Conservation (phyloP, 2,888 invertebrate genomes). For the Heliconius erato region DNA sequence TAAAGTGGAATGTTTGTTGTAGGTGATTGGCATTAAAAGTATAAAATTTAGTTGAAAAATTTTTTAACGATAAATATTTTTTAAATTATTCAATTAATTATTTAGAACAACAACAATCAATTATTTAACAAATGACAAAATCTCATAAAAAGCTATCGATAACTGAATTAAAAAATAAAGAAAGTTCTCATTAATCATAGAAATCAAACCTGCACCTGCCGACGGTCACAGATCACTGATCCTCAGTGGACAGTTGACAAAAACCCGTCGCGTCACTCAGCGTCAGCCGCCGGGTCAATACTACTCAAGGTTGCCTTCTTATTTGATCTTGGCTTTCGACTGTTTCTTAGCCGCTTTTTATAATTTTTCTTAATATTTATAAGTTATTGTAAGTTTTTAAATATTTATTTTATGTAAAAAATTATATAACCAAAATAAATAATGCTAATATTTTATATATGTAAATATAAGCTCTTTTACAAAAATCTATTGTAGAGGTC, state of each 20-base stretch:
- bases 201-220: constrained; percentile 17
- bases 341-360: neutral
- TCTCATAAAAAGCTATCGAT: neutral
- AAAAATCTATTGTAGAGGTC: too few species aligned
- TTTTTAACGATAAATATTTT: neutral
- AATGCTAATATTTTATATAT: too few species aligned
- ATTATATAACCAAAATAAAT: too few species aligned
- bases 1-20: neutral
- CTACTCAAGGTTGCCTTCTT: constrained; percentile 34
- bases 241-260: constrained; percentile 19
- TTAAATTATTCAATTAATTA: neutral
- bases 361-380: neutral
- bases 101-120: neutral
- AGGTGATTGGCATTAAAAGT: neutral
- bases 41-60: neutral
- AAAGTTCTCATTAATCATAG: neutral
- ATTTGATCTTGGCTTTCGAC: constrained; percentile 21
- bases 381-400: neutral
- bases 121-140: neutral
- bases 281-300: constrained; percentile 21
- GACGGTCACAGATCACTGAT: constrained; percentile 31
- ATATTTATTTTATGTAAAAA: neutral
- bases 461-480: too few species aligned
- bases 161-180: neutral
- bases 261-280: constrained; percentile 37